These are phyloP conservation scores for Hylia prasina DNA, from an alignment of 2,113 vertebrate species.

Conservation along the genomic window DNA sequence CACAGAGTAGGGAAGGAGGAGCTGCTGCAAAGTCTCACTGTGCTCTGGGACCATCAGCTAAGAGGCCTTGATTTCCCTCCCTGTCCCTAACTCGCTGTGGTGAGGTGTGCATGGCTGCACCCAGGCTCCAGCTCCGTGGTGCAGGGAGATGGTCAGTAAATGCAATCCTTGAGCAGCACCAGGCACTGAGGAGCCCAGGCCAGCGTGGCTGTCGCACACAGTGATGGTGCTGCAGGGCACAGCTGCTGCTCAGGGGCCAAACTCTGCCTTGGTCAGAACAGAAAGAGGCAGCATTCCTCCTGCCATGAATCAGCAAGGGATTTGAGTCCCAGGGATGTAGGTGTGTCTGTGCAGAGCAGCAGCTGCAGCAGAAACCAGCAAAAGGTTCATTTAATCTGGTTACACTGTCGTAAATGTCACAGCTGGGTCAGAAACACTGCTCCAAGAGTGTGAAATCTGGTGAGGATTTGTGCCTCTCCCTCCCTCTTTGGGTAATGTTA, in stretches of 20 bases:
- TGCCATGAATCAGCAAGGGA: not conserved
- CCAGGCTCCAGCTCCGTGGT: not conserved
- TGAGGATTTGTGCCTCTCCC: not conserved
- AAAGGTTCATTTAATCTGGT: not conserved
- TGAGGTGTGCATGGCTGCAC: not conserved
- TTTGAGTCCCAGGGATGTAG: not conserved
- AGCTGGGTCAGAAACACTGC: fast-evolving
- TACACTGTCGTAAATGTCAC: not conserved
- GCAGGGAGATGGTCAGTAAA: not conserved
- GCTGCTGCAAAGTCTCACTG: not conserved
- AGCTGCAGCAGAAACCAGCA: not conserved
- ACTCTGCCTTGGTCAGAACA: not conserved
- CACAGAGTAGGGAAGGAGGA: not conserved
- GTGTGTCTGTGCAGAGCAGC: not conserved
- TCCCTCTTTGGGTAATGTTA: not conserved
- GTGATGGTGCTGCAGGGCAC: fast-evolving
- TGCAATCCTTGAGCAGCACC: not conserved
- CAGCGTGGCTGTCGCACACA: fast-evolving
- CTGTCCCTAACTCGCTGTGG: fast-evolving
- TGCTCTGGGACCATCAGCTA: not conserved
- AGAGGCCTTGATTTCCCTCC: not conserved
- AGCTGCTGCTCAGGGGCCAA: not conserved
- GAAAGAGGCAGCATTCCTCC: not conserved
- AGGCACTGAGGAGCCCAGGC: not conserved
- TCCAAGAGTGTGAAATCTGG: fast-evolving